Evolutionary conservation across 2,797 vertebrate genomes (phyloP).

Genomic region (Darevskia nairensis): DNA sequence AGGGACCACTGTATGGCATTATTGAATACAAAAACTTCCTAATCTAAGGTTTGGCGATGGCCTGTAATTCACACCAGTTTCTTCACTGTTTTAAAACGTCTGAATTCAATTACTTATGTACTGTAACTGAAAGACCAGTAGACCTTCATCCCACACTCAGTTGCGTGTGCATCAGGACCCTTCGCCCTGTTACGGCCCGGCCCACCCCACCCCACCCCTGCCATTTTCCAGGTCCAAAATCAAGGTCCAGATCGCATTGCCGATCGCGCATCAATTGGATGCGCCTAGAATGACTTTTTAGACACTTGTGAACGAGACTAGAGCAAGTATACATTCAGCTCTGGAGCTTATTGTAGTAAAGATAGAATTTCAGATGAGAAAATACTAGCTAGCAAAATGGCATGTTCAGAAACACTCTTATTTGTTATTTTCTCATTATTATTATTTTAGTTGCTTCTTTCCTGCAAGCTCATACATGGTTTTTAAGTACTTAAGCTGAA

Average conservation of each 20-base stretch:
- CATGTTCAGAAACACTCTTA: neutral
- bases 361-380: no score
- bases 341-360: neutral
- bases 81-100: neutral
- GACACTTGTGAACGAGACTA: neutral
- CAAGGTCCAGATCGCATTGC: no score
- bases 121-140: neutral
- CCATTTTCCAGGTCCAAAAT: no score
- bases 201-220: no score
- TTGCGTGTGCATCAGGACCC: neutral
- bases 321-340: neutral
- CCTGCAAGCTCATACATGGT: neutral
- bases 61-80: neutral
- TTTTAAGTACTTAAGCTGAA: neutral
- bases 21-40: neutral
- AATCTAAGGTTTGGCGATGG: no score
- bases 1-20: neutral
- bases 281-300: no score
- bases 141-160: neutral
- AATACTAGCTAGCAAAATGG: neutral
- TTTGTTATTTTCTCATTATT: neutral
- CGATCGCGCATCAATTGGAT: no score
- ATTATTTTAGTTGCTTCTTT: neutral
- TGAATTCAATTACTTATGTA: neutral
- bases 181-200: fast-evolving